A percentile compares a stretch with the other conserved stretches of the same genome.
These are phyloP conservation scores for Folsomia candida DNA, from an alignment of 2,888 invertebrate species.

Conservation along the genomic window DNA sequence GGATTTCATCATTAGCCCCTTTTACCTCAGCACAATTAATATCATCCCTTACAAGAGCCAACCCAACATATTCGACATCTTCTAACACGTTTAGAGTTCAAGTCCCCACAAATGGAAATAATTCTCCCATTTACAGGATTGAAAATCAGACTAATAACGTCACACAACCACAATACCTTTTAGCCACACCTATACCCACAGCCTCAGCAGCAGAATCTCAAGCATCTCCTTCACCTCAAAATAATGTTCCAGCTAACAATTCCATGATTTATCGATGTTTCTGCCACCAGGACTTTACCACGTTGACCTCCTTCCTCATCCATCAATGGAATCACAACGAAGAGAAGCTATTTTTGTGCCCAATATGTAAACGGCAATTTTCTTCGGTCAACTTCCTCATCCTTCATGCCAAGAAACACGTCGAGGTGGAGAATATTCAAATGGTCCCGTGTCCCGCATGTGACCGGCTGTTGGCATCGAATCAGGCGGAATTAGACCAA, in stretches of 20 bases:
- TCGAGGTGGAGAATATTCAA: background rate
- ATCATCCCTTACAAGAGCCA: background rate
- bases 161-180: background rate
- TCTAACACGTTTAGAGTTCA: background rate
- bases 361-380: background rate
- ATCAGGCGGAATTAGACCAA: background rate
- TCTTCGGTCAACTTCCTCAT: background rate
- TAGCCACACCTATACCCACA: too few species aligned
- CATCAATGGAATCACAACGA: conserved; percentile 1
- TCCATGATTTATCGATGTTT: background rate
- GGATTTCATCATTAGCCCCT: background rate
- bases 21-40: background rate
- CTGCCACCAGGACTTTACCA: background rate
- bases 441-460: background rate
- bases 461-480: background rate
- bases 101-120: too few species aligned
- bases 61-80: background rate
- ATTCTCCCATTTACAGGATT: background rate
- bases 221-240: background rate
- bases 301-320: background rate
- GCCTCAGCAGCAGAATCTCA: background rate
- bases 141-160: background rate
- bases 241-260: background rate
- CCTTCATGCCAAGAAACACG: background rate
- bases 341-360: background rate